Evolutionary conservation across 2,113 vertebrate species (phyloP), one percentile per base, ranked within the genome.

Genomic region (Hystrix brachyura): DNA sequence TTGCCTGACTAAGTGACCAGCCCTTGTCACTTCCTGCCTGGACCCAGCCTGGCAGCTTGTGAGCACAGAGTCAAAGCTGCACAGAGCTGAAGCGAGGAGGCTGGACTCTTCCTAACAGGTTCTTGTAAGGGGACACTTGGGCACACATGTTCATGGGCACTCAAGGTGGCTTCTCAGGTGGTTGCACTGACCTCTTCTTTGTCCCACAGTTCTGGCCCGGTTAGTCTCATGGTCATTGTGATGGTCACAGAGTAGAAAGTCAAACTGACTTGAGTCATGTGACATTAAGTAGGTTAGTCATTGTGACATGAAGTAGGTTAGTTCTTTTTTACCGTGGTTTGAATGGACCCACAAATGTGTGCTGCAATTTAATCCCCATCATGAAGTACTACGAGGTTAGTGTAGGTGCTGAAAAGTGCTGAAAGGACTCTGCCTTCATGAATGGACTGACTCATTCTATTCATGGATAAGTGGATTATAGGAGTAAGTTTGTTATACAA

Each of bases 61-160:
- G 12, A 43, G 29, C 27, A 69, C 27, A 79, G 64, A 38, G 57
- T 6, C 38, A 7, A 17, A 32, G 81, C 59, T 46, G 9, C 13
- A 76, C 72, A 57, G 57, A 27, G 51, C 29, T 74, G 15, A 25
- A 9, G 1, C 1, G 17, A 17, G 0, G n/a, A 48, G 13, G 32
- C 18, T 62, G 57, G 27, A 34, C 38, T 74, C 43, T 59, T 38
- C 6, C 1, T 13, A 3, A 4, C 7, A 53, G 43, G 8, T 46
- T 82, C 43, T 67, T 5, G 0, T 46, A 10, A 67, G 32, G 55
- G 18, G 64, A 48, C 10, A 32, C 79, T 19, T 38, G n/a, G 13
- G 19, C 34, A 14, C 6, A 0, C 0, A 1, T 1, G 14, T 27
- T 21, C 12, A n/a, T 11, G n/a, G 38, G 29, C 34, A 34, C 34